Evolutionary conservation across 2,797 vertebrate species (phyloP).

Genomic region (Catostomus latipinnis): DNA sequence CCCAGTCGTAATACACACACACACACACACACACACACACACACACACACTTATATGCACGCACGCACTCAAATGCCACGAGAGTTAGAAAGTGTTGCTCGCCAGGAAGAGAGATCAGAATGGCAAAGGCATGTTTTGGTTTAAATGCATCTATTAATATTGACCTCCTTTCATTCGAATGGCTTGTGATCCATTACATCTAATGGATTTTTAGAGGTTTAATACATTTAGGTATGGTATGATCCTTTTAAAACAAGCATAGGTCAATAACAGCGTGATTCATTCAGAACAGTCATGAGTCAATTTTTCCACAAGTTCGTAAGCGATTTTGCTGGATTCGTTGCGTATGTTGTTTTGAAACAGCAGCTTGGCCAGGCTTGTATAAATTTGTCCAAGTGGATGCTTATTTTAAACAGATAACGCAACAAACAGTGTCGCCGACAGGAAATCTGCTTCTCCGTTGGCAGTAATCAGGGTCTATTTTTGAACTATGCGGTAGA

Average conservation of each 20-base stretch:
- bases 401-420: constrained; percentile 19
- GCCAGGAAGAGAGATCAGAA: no score
- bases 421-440: neutral
- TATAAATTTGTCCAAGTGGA: neutral
- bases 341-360: neutral
- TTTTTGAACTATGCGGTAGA: constrained; percentile 34
- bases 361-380: neutral
- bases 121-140: constrained; percentile 15
- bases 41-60: no score
- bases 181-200: constrained; percentile 19
- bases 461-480: constrained; percentile 27
- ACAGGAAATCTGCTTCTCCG: constrained; percentile 19
- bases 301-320: neutral
- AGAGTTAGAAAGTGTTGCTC: no score
- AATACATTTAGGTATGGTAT: neutral
- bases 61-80: no score
- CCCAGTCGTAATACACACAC: no score
- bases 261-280: constrained; percentile 9
- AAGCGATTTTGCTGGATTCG: neutral
- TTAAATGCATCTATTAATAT: constrained; percentile 12
- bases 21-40: no score
- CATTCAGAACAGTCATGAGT: constrained; percentile 28
- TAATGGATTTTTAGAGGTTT: constrained; percentile 17
- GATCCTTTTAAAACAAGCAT: constrained; percentile 17
- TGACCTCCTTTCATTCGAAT: constrained; percentile 9